A percentile compares a stretch with the other conserved stretches of the same genome.
These are phyloP conservation scores for Strongylocentrotus purpuratus DNA, from an alignment of 35 echinoderm and acorn worm species.

Conservation along the genomic window DNA sequence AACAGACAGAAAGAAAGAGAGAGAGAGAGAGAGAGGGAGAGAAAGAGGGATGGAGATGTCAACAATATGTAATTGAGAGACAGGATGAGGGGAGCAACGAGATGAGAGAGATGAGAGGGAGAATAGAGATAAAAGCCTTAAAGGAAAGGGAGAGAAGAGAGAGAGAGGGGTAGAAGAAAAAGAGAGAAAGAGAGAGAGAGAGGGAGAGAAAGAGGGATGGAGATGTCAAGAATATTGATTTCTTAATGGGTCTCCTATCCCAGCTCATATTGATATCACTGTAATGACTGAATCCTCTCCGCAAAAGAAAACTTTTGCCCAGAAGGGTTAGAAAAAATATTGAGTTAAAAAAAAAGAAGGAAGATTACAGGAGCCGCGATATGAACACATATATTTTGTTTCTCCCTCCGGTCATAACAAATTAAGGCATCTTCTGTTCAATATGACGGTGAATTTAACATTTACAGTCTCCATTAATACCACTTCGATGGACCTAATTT, in stretches of 20 bases:
- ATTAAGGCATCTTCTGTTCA: not conserved
- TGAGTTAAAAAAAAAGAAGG: not conserved
- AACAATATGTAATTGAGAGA: not conserved
- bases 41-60: not conserved
- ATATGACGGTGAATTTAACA: not conserved
- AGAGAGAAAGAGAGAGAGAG: not conserved
- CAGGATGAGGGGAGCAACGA: not conserved
- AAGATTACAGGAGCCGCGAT: not conserved
- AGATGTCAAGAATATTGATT: not conserved
- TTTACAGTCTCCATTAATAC: not conserved
- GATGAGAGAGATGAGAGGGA: not conserved
- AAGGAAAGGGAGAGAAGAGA: not conserved
- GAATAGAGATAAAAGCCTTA: not conserved
- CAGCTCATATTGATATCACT: not conserved
- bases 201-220: not conserved
- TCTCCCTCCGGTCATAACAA: not conserved
- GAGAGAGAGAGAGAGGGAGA: not conserved
- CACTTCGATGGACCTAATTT: not conserved
- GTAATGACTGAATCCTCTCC: not conserved
- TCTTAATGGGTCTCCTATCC: not conserved
- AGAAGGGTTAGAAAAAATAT: not conserved
- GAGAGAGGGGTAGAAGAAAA: not conserved
- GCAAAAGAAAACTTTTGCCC: not conserved
- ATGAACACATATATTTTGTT: not conserved
- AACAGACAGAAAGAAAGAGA: not conserved